Conservation (phyloP, 1,140 invertebrate genomes). For the Drosophila willistoni region DNA sequence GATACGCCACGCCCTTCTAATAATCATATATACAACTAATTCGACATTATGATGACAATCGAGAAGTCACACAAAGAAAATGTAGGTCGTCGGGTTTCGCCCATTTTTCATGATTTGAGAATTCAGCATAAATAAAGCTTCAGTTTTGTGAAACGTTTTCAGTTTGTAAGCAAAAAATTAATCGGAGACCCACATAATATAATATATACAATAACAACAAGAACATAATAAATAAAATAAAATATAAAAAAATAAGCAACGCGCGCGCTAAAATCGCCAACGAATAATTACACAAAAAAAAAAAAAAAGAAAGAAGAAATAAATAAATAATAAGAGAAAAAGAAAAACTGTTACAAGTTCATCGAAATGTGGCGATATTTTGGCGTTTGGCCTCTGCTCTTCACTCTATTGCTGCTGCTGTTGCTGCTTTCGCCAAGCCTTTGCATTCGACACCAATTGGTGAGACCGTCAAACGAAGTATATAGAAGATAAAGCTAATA, state of each 20-base stretch:
- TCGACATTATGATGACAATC: slow-evolving; percentile 9
- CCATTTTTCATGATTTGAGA: slow-evolving; percentile 71
- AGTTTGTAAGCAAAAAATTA: slow-evolving; percentile 74
- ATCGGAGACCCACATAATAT: slow-evolving; percentile 11
- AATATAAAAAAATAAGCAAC: slow-evolving; percentile 24
- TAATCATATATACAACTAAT: background rate
- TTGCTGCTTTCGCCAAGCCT: background rate
- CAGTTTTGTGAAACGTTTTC: slow-evolving; percentile 71
- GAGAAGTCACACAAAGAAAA: slow-evolving; percentile 27
- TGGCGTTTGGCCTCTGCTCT: background rate
- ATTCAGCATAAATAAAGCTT: slow-evolving; percentile 75
- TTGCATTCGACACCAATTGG: background rate
- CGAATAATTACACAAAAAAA: slow-evolving; percentile 7
- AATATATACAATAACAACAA: slow-evolving; percentile 10
- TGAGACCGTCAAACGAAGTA: background rate
- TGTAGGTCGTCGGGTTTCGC: slow-evolving; percentile 58
- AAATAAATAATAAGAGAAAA: slow-evolving; percentile 32
- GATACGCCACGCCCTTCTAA: background rate
- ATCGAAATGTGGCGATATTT: slow-evolving; percentile 15
- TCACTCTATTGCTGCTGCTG: slow-evolving; percentile 8
- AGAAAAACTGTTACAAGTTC: slow-evolving; percentile 72
- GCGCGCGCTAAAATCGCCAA: slow-evolving; percentile 41
- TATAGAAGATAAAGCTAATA: too few species aligned
- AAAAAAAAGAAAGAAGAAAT: slow-evolving; percentile 32
- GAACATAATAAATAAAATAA: background rate